These are phyloP conservation scores for Caenorhabditis briggsae DNA, from an alignment of 1,140 invertebrate species.

Conservation along the genomic window DNA sequence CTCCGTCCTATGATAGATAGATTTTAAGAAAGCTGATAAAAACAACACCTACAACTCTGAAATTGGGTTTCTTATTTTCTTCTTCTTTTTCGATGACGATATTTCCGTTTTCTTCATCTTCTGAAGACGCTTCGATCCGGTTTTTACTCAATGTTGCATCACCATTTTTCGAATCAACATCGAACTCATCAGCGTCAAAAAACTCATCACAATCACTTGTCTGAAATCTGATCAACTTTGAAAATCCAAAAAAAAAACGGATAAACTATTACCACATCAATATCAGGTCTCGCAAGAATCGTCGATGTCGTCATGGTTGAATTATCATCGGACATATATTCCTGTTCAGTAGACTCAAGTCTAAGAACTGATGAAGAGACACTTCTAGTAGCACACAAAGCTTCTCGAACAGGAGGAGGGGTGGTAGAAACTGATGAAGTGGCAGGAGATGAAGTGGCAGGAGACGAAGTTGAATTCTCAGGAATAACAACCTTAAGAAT, in stretches of 20 bases:
- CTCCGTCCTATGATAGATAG: not conserved
- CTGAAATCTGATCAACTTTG: not conserved
- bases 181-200: constrained; percentile 40
- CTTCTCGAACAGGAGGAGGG: not conserved
- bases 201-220: constrained; percentile 36
- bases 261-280: not conserved
- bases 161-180: not conserved
- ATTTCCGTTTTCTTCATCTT: constrained; percentile 36
- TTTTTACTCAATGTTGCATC: not conserved
- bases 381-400: constrained; percentile 14
- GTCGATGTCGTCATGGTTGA: constrained; percentile 22
- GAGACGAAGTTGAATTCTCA: not conserved
- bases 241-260: not conserved
- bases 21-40: not conserved
- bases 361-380: constrained; percentile 19
- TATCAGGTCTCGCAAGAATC: not conserved
- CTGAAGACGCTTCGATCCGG: not conserved
- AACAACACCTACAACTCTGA: constrained; percentile 4
- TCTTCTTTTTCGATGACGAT: not conserved
- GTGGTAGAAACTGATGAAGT: constrained; percentile 14
- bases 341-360: constrained; percentile 25
- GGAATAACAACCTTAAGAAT: constrained; percentile 8
- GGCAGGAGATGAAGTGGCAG: not conserved
- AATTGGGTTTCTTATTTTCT: not conserved
- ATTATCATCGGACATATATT: constrained; percentile 44